These are phyloP conservation scores for Platypus cylindrus DNA, from an alignment of 2,888 invertebrate genomes.

Conservation along the genomic window DNA sequence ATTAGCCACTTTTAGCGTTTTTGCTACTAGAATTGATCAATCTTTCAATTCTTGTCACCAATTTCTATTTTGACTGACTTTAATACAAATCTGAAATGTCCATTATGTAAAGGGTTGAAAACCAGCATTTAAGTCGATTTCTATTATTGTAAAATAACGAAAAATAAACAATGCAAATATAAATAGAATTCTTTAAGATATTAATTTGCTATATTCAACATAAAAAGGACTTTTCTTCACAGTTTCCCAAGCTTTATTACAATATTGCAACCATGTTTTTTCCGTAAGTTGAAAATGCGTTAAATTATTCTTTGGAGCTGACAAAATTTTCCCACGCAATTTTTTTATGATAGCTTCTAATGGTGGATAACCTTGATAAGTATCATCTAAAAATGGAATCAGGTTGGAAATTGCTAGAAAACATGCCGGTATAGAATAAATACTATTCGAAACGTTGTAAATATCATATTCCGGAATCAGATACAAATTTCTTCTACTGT, in stretches of 20 bases:
- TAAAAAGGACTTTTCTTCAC: conserved; percentile 74
- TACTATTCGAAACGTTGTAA: no score
- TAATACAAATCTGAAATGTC: no score
- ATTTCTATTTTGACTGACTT: no score
- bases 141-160: no score
- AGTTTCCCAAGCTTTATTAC: conserved; percentile 71
- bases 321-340: conserved; percentile 55
- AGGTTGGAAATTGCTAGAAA: background rate
- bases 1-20: no score
- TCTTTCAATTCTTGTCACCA: no score
- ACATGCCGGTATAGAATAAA: no score
- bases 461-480: conserved; percentile 48
- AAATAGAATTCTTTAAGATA: conserved; percentile 43
- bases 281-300: conserved; percentile 64
- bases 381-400: conserved; percentile 35
- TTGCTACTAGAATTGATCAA: no score
- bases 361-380: conserved; percentile 47
- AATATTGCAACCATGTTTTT: conserved; percentile 74
- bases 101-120: no score
- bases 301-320: conserved; percentile 54
- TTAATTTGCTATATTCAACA: conserved; percentile 68
- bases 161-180: no score
- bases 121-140: no score
- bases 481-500: conserved; percentile 53
- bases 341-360: conserved; percentile 52